Evolutionary conservation across 2,888 invertebrate genomes (phyloP).

Genomic region (Sericinus montela): DNA sequence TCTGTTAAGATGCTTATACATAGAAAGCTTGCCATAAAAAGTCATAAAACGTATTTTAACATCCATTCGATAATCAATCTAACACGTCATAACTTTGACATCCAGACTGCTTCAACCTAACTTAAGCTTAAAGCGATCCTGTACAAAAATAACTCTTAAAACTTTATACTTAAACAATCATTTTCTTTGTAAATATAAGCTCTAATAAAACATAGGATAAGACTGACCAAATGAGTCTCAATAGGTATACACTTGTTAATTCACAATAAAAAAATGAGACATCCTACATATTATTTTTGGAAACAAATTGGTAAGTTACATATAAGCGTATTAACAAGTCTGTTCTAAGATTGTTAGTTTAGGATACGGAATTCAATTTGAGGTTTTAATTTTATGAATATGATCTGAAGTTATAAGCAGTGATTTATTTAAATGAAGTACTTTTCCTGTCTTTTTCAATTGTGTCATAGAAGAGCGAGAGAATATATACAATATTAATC

Average conservation of each 20-base stretch:
- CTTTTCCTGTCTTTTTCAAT: too few relatives aligned
- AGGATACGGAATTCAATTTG: conserved; percentile 30
- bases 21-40: conserved; percentile 71
- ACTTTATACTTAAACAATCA: conserved; percentile 26
- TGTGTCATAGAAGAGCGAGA: too few relatives aligned
- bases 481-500: too few relatives aligned
- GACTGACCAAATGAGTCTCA: conserved; percentile 69
- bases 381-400: background rate
- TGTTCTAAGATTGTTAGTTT: conserved; percentile 47
- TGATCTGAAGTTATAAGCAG: too few relatives aligned
- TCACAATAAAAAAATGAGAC: conserved; percentile 65
- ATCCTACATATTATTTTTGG: conserved; percentile 54
- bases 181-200: conserved; percentile 25
- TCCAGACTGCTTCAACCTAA: conserved; percentile 66
- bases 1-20: conserved; percentile 63
- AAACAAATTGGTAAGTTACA: conserved; percentile 61
- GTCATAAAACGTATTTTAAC: conserved; percentile 79
- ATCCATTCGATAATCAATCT: conserved; percentile 80
- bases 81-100: conserved; percentile 80
- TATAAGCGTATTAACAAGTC: conserved; percentile 50
- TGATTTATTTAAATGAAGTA: too few relatives aligned
- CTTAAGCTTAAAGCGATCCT: conserved; percentile 32
- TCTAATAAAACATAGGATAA: conserved; percentile 52
- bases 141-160: conserved; percentile 34
- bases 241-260: conserved; percentile 77